These are phyloP conservation scores for Mallateleia sp. DNA, from an alignment of 2,888 invertebrate genomes.

Conservation along the genomic window DNA sequence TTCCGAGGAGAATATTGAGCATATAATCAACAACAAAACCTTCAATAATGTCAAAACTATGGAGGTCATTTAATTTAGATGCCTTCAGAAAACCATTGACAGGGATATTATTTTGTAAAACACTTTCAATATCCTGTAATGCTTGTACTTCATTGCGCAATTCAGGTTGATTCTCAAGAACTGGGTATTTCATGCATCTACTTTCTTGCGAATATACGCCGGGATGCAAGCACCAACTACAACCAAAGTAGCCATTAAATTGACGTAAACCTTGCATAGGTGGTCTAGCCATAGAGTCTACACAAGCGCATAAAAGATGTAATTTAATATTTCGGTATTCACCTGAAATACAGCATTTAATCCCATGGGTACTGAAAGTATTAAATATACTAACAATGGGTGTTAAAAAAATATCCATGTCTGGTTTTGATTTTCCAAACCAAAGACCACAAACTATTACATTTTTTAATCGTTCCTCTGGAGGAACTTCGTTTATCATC, in stretches of 20 bases:
- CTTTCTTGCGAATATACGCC: constrained; percentile 4
- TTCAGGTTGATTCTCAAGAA: constrained; percentile 11
- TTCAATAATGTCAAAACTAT: not conserved
- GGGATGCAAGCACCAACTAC: constrained; percentile 59
- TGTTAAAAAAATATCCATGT: constrained; percentile 45
- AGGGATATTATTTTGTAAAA: not conserved
- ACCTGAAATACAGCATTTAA: constrained; percentile 23
- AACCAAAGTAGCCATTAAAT: constrained; percentile 66
- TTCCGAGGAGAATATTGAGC: not conserved
- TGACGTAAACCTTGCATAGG: constrained; percentile 28
- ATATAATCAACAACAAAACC: constrained; percentile 11
- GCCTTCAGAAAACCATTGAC: not conserved
- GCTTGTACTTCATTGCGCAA: not conserved
- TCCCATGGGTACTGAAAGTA: not conserved
- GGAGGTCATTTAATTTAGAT: not conserved
- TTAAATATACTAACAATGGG: constrained; percentile 42
- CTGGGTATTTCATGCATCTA: constrained; percentile 21
- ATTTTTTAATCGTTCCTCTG: not conserved
- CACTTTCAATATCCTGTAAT: not conserved
- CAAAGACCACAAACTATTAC: constrained; percentile 45
- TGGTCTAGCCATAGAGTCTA: constrained; percentile 60
- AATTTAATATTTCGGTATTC: constrained; percentile 31
- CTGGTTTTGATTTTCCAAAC: constrained; percentile 53
- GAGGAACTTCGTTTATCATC: not conserved
- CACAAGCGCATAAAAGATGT: constrained; percentile 23